phyloP scores from a whole-genome alignment of 2,797 vertebrate species.

The Triplophysa bombifrons region DNA sequence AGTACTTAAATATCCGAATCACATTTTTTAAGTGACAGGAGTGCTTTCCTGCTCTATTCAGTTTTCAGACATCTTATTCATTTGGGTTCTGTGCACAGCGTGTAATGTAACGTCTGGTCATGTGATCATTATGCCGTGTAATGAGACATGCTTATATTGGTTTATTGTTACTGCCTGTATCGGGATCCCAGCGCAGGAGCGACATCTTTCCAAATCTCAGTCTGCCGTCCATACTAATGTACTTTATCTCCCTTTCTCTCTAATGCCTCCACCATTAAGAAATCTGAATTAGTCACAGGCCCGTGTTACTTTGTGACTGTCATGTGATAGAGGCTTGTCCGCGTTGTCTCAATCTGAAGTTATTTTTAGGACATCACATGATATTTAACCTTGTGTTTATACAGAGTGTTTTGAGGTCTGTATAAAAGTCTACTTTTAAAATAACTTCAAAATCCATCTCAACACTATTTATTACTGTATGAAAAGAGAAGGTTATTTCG shows the following conservation, averaged over 20 bases:
- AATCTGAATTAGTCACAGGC: not conserved
- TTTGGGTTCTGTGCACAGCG: not conserved
- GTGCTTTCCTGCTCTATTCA: not conserved
- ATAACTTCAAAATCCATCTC: conserved; percentile 42
- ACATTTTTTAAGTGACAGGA: not conserved
- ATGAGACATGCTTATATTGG: conserved; percentile 8
- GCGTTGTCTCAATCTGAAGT: conserved; percentile 2
- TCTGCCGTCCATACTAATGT: not conserved
- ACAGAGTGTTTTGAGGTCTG: conserved; percentile 36
- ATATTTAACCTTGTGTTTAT: conserved; percentile 40
- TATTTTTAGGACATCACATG: conserved; percentile 36
- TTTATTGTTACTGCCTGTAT: conserved; percentile 15
- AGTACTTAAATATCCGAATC: conserved; percentile 15
- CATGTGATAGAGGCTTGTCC: not conserved
- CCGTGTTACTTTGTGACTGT: conserved; percentile 8
- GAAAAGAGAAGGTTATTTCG: conserved; percentile 53
- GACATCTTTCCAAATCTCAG: not conserved
- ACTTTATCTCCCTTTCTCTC: not conserved
- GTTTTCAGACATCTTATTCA: not conserved
- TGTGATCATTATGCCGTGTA: not conserved
- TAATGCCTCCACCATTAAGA: not conserved
- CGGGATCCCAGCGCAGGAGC: not conserved
- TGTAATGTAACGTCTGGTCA: conserved; percentile 1
- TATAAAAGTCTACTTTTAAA: conserved; percentile 43
- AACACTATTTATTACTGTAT: conserved; percentile 60